Conservation (phyloP, 2,888 invertebrate species). For the Asteroscopus sphinx region DNA sequence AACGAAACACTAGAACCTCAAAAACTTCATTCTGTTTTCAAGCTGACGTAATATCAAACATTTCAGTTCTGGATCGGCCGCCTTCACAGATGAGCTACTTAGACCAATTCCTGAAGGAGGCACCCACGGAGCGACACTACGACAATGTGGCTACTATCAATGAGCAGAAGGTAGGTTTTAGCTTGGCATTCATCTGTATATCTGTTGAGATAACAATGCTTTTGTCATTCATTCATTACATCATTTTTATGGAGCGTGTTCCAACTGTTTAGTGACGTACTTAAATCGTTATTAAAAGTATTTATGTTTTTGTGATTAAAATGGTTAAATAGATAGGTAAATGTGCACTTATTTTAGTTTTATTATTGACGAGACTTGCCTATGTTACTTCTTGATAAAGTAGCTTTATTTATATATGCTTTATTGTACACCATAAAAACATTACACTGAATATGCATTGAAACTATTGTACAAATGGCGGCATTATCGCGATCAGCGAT, state of each 20-base stretch:
- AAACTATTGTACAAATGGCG: too few relatives aligned
- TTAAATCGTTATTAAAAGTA: background rate
- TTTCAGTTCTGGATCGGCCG: constrained; percentile 95
- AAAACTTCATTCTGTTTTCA: background rate
- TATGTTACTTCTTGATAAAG: too few relatives aligned
- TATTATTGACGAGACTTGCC: too few relatives aligned
- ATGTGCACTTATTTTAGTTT: too few relatives aligned
- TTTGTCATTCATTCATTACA: constrained; percentile 46
- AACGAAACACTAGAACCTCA: constrained; percentile 33
- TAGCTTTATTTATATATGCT: too few relatives aligned
- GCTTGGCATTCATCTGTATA: constrained; percentile 23
- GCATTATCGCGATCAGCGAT: too few relatives aligned
- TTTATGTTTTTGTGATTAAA: too few relatives aligned
- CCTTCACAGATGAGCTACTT: constrained; percentile 97
- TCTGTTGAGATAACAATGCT: constrained; percentile 34
- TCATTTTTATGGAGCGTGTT: constrained; percentile 39
- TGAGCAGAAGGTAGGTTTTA: constrained; percentile 81
- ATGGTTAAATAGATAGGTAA: too few relatives aligned
- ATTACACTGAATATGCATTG: too few relatives aligned
- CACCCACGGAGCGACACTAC: constrained; percentile 83
- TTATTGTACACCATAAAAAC: too few relatives aligned
- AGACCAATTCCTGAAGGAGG: constrained; percentile 96
- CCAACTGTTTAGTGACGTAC: constrained; percentile 10
- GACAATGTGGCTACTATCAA: constrained; percentile 84
- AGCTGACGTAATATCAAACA: constrained; percentile 13